Evolutionary conservation across 2,113 vertebrate species (phyloP).

Genomic region (Coturnix japonica): DNA sequence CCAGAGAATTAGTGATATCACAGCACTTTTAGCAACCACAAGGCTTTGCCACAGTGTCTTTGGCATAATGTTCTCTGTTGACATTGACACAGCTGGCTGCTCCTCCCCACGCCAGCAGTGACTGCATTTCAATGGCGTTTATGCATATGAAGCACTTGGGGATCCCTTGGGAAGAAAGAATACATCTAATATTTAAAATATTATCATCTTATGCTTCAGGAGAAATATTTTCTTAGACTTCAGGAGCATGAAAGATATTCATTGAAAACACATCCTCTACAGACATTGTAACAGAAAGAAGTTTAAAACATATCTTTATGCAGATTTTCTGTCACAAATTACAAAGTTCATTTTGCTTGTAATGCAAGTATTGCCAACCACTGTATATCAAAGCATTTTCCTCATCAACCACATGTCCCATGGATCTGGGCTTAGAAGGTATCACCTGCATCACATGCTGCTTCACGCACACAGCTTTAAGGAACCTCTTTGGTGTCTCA

Average conservation of each 20-base stretch:
- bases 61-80: slow-evolving; percentile 2
- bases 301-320: not conserved
- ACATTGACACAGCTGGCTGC: slow-evolving; percentile 40
- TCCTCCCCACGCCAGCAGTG: slow-evolving; percentile 32
- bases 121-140: slow-evolving; percentile 12
- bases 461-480: not conserved
- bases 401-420: not conserved
- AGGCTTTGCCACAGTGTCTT: not conserved
- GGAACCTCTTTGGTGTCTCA: not conserved
- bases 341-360: not conserved
- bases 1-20: not conserved
- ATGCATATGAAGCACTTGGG: not conserved
- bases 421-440: not conserved
- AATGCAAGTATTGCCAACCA: not conserved
- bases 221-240: slow-evolving; percentile 14
- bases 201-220: not conserved
- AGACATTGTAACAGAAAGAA: fast-evolving
- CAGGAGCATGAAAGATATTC: not conserved
- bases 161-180: not conserved
- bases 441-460: fast-evolving
- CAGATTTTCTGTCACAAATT: not conserved
- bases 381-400: not conserved
- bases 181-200: slow-evolving; percentile 28
- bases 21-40: not conserved
- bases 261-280: not conserved